Evolutionary conservation across 2,888 invertebrate species (phyloP).

Genomic region (Nomada goodeniana): DNA sequence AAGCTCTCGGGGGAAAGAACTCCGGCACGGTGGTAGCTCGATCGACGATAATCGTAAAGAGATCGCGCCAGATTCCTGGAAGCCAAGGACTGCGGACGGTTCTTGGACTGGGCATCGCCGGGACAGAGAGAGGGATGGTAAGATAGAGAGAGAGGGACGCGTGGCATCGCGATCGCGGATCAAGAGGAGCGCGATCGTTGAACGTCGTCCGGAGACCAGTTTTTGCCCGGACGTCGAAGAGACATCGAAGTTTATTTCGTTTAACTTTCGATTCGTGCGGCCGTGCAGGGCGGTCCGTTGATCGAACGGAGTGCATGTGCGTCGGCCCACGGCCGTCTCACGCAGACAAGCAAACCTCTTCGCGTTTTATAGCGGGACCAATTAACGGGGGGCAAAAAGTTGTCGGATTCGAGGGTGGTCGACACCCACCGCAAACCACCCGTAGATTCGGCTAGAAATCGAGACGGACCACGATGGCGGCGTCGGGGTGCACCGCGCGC

Average conservation of each 20-base stretch:
- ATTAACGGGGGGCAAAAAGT: slow-evolving; percentile 82
- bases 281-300: slow-evolving; percentile 70
- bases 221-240: slow-evolving; percentile 75
- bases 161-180: slow-evolving; percentile 50
- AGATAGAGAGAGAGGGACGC: slow-evolving; percentile 57
- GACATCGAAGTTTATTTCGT: slow-evolving; percentile 78
- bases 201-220: slow-evolving; percentile 80
- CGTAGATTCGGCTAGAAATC: slow-evolving; percentile 28
- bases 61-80: slow-evolving; percentile 44
- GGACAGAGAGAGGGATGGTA: slow-evolving; percentile 51
- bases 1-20: slow-evolving; percentile 1
- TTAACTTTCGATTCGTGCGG: slow-evolving; percentile 70
- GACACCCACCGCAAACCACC: slow-evolving; percentile 70
- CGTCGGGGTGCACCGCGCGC: too few species aligned
- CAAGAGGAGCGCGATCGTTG: slow-evolving; percentile 52
- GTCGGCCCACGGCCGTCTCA: slow-evolving; percentile 39
- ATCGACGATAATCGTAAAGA: slow-evolving; percentile 52
- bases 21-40: slow-evolving; percentile 16
- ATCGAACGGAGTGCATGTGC: slow-evolving; percentile 33
- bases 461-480: too few species aligned
- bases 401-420: slow-evolving; percentile 81
- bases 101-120: slow-evolving; percentile 46
- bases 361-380: slow-evolving; percentile 82
- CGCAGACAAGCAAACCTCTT: slow-evolving; percentile 66
- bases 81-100: slow-evolving; percentile 24